Percentiles rank a stretch among this genome's conserved stretches.
These are phyloP conservation scores for Idaea biselata DNA, from an alignment of 2,888 invertebrate species.

Conservation along the genomic window DNA sequence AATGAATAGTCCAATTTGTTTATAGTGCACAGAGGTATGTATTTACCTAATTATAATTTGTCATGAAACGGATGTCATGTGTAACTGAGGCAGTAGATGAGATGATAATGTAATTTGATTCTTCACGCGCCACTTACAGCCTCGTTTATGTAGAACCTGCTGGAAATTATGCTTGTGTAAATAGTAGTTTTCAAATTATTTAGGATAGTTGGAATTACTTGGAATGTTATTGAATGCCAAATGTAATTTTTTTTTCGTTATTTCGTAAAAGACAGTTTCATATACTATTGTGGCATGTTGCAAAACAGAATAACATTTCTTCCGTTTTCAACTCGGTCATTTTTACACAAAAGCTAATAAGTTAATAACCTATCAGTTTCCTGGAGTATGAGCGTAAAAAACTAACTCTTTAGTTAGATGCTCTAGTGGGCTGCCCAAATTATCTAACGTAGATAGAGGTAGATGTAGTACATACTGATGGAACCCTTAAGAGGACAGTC, in stretches of 20 bases:
- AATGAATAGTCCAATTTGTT: neutral
- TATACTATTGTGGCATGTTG: too few species aligned
- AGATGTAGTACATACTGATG: slow-evolving; percentile 28
- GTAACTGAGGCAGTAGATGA: slow-evolving; percentile 16
- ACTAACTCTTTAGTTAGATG: neutral
- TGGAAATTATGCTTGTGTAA: slow-evolving; percentile 5
- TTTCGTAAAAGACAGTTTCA: too few species aligned
- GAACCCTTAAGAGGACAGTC: too few species aligned
- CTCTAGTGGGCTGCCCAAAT: slow-evolving; percentile 38
- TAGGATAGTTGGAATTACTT: too few species aligned
- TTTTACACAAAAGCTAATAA: too few species aligned
- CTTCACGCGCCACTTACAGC: slow-evolving; percentile 50
- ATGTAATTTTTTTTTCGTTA: too few species aligned
- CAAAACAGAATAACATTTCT: too few species aligned
- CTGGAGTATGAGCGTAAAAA: too few species aligned
- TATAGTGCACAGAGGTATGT: neutral
- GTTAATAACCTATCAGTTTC: too few species aligned
- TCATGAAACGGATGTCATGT: slow-evolving; percentile 17
- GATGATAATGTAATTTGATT: slow-evolving; percentile 47
- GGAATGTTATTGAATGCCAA: too few species aligned
- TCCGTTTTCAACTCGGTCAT: too few species aligned
- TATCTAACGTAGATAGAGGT: slow-evolving; percentile 34
- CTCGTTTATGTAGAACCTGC: slow-evolving; percentile 31
- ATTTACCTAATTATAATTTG: slow-evolving; percentile 4
- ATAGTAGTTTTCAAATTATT: neutral